Evolutionary conservation across 2,888 invertebrate species (phyloP).

Genomic region (Creontiades dilutus): DNA sequence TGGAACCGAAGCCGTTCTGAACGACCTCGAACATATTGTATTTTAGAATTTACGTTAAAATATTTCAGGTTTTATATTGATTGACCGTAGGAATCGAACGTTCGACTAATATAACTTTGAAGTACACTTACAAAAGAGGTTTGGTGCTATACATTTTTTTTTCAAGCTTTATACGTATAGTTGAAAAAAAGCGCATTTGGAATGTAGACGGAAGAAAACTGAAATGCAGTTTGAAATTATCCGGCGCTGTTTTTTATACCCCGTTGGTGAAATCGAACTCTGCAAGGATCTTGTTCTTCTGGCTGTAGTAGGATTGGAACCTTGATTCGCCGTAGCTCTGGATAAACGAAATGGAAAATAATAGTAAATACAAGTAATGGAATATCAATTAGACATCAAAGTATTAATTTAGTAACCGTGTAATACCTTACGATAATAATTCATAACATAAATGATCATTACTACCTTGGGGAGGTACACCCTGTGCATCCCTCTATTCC

Average conservation of each 20-base stretch:
- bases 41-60: slow-evolving; percentile 13
- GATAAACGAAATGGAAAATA: slow-evolving; percentile 58
- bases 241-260: slow-evolving; percentile 31
- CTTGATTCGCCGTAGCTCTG: slow-evolving; percentile 75
- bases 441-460: no score
- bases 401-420: no score
- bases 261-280: slow-evolving; percentile 57
- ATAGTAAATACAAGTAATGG: no score
- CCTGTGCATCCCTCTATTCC: no score
- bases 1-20: not conserved
- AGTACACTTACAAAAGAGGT: not conserved
- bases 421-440: no score
- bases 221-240: slow-evolving; percentile 32
- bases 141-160: not conserved
- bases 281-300: slow-evolving; percentile 74
- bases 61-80: not conserved
- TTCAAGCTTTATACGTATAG: not conserved
- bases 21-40: not conserved
- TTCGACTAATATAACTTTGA: not conserved
- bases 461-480: no score
- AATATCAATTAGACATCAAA: no score
- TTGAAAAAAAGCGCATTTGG: slow-evolving; percentile 37
- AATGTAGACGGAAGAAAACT: slow-evolving; percentile 31
- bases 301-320: slow-evolving; percentile 75
- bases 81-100: not conserved